These are phyloP conservation scores for Pomatorhinus ruficollis DNA, from an alignment of 2,113 vertebrate species.

Conservation along the genomic window DNA sequence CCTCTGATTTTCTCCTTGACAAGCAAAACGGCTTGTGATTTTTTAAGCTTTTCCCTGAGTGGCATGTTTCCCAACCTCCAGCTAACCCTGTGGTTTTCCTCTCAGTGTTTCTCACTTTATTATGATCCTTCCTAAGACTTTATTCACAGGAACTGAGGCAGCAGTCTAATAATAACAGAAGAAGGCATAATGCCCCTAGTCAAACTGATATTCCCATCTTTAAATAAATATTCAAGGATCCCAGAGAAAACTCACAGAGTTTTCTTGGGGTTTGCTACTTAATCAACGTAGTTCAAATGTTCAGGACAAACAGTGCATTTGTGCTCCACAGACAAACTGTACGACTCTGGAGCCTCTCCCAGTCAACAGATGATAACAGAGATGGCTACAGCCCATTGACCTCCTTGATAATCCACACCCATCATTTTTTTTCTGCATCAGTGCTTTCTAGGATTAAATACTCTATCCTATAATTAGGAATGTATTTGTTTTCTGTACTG, in stretches of 20 bases:
- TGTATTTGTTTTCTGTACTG: not conserved
- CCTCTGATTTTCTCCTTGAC: not conserved
- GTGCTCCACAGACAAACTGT: not conserved
- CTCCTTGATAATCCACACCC: not conserved
- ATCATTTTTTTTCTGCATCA: not conserved
- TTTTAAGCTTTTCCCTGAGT: slow-evolving; percentile 10
- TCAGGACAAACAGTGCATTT: not conserved
- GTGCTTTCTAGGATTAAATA: not conserved
- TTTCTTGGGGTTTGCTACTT: not conserved
- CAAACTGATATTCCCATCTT: not conserved
- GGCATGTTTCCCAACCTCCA: not conserved
- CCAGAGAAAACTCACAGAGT: not conserved
- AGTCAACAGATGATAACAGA: not conserved
- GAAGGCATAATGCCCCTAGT: not conserved
- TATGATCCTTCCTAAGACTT: not conserved
- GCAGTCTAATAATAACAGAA: not conserved
- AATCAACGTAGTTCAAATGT: not conserved
- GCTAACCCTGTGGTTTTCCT: not conserved
- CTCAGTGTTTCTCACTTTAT: not conserved
- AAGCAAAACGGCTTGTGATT: not conserved
- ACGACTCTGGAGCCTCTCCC: not conserved
- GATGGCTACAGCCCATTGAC: not conserved
- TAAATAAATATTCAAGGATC: not conserved
- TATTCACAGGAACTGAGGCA: not conserved
- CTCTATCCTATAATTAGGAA: not conserved